A percentile compares a stretch with the other conserved stretches of the same genome.
Conservation (phyloP, 2,888 invertebrate genomes). For the Punctoribates punctum region DNA sequence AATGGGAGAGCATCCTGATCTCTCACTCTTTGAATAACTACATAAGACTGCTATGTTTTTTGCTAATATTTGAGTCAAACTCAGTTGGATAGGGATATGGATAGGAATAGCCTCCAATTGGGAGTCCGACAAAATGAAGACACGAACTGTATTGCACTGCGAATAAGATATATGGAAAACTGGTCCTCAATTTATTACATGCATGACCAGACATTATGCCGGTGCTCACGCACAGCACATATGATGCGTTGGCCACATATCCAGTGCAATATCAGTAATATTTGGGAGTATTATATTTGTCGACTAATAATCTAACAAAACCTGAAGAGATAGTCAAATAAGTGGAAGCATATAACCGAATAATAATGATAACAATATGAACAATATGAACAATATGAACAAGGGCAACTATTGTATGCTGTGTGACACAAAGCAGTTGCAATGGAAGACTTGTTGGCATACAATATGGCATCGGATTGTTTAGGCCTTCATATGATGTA, state of each 20-base stretch:
- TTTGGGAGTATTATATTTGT: not conserved
- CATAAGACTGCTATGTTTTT: no score
- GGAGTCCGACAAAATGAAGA: not conserved
- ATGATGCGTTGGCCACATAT: not conserved
- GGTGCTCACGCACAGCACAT: not conserved
- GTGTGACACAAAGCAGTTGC: not conserved
- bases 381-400: not conserved
- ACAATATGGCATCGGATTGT: not conserved
- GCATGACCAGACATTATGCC: not conserved
- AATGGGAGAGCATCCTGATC: not conserved
- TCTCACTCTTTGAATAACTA: no score
- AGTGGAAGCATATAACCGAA: constrained; percentile 11
- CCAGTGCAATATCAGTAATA: not conserved
- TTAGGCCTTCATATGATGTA: not conserved
- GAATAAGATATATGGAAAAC: not conserved
- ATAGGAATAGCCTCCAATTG: not conserved
- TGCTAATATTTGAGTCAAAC: no score
- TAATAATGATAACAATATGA: constrained; percentile 16
- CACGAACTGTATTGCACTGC: not conserved
- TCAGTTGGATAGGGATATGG: no score
- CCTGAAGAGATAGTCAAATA: constrained; percentile 20
- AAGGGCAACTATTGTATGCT: not conserved
- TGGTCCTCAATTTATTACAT: not conserved
- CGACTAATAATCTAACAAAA: constrained; percentile 11
- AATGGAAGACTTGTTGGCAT: not conserved